Conservation (phyloP, 2,797 vertebrate species). For the Labroides dimidiatus region DNA sequence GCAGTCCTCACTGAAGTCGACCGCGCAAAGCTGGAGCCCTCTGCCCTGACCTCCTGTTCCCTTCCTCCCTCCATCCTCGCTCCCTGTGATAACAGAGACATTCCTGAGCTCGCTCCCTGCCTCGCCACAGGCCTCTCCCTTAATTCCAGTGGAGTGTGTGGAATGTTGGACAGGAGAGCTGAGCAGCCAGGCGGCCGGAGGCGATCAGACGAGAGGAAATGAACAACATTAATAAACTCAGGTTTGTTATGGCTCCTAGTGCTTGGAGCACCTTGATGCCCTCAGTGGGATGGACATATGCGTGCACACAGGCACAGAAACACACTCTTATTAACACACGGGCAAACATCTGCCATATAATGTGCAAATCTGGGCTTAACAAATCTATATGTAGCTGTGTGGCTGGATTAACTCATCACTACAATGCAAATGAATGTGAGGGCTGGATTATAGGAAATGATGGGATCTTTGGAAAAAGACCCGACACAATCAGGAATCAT, state of each 20-base stretch:
- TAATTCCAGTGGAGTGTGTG: constrained; percentile 81
- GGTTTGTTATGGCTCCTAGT: constrained; percentile 61
- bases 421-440: constrained; percentile 48
- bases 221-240: constrained; percentile 78
- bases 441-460: constrained; percentile 53
- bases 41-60: constrained; percentile 69
- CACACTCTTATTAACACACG: constrained; percentile 17
- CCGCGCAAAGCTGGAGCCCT: constrained; percentile 51
- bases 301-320: constrained; percentile 9
- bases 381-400: constrained; percentile 57
- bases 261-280: constrained; percentile 61
- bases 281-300: constrained; percentile 29
- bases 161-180: constrained; percentile 76
- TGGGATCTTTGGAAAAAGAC: constrained; percentile 46
- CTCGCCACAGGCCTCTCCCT: constrained; percentile 78
- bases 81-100: constrained; percentile 81
- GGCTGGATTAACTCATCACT: constrained; percentile 56
- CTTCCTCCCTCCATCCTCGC: constrained; percentile 74
- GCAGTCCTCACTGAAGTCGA: constrained; percentile 55
- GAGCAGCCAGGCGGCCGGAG: constrained; percentile 54
- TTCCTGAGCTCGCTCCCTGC: constrained; percentile 81
- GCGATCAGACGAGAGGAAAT: constrained; percentile 78
- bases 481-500: constrained; percentile 37
- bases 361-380: constrained; percentile 57
- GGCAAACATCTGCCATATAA: constrained; percentile 57